Evolutionary conservation across 2,797 vertebrate species (phyloP).

Genomic region (Zalophus californianus): DNA sequence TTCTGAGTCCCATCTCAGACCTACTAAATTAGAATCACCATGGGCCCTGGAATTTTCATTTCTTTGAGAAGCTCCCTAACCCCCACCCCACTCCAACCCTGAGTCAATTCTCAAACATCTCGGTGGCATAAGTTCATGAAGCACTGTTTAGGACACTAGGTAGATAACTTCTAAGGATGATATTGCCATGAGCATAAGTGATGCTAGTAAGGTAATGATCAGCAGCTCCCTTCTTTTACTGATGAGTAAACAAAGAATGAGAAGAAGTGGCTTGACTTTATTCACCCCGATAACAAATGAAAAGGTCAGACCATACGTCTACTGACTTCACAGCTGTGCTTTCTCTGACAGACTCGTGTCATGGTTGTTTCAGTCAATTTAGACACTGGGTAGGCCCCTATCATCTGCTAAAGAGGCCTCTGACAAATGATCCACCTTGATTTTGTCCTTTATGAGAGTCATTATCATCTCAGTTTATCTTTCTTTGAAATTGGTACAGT

Average conservation of each 20-base stretch:
- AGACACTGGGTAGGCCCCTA: neutral
- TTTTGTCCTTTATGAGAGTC: constrained; percentile 38
- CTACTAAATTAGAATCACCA: neutral
- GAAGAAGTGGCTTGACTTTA: neutral
- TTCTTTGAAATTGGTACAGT: constrained; percentile 68
- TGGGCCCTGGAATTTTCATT: neutral
- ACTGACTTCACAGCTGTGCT: constrained; percentile 16
- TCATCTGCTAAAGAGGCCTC: constrained; percentile 18
- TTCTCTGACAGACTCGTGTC: constrained; percentile 21
- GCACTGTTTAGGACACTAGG: neutral
- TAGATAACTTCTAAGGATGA: neutral
- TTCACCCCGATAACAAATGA: neutral
- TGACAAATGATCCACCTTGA: constrained; percentile 57
- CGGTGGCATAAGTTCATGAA: neutral
- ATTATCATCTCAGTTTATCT: constrained; percentile 73
- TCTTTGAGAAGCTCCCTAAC: neutral
- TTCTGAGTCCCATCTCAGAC: neutral
- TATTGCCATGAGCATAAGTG: neutral
- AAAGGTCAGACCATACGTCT: neutral
- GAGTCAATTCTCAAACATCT: neutral
- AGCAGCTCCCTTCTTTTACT: neutral
- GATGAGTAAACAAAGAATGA: neutral
- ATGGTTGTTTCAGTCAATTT: constrained; percentile 55
- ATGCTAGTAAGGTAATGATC: neutral
- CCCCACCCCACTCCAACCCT: accelerated